Percentiles rank a stretch among this genome's conserved stretches.
These are phyloP conservation scores for Macroramphosus scolopax DNA, from an alignment of 2,797 vertebrate species.

Conservation along the genomic window DNA sequence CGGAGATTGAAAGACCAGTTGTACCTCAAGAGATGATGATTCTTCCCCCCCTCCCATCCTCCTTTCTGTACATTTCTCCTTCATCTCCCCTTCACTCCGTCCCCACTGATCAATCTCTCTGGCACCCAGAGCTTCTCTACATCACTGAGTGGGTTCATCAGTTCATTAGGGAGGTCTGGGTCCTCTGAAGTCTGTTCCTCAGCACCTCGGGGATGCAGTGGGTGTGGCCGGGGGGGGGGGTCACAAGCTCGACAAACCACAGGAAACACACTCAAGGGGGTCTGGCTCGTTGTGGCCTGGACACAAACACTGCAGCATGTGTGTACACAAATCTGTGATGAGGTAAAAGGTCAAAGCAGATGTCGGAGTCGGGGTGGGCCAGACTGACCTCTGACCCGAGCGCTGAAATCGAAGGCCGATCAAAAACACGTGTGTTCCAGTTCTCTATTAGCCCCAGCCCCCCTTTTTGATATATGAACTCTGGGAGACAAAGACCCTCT, in stretches of 20 bases:
- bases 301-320: conserved; percentile 46
- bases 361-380: conserved; percentile 35
- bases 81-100: conserved; percentile 35
- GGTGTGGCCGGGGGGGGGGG: conserved; percentile 19
- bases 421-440: conserved; percentile 59
- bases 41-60: conserved; percentile 9
- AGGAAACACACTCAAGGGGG: conserved; percentile 43
- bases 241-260: conserved; percentile 2
- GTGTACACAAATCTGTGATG: conserved; percentile 48
- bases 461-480: conserved; percentile 41
- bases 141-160: conserved; percentile 47
- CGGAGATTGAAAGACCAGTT: conserved; percentile 42
- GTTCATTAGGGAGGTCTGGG: conserved; percentile 51
- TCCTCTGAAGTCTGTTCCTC: conserved; percentile 56
- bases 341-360: conserved; percentile 49
- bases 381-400: conserved; percentile 48
- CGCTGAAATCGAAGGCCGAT: conserved; percentile 57
- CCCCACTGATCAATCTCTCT: conserved; percentile 49
- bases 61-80: conserved; percentile 17
- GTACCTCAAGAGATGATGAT: conserved; percentile 33
- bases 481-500: conserved; percentile 46
- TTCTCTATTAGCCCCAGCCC: conserved; percentile 15
- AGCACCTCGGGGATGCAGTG: conserved; percentile 33
- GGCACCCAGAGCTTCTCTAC: conserved; percentile 36
- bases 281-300: conserved; percentile 16